Conservation (phyloP, 2,797 vertebrate species). For the Parauchenoglanis ngamensis region DNA sequence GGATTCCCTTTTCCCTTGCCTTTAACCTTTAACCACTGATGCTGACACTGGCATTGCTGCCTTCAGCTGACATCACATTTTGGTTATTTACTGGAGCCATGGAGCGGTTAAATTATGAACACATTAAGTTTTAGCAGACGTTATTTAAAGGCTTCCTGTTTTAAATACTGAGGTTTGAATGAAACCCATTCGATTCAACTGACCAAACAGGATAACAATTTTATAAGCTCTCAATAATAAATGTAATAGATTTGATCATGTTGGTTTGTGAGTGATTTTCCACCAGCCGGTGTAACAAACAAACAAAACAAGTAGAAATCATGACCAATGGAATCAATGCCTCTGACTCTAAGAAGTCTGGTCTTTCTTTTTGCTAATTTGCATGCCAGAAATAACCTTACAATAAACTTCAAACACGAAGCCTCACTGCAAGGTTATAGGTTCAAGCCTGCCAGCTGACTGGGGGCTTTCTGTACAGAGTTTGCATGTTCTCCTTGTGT, state of each 20-base stretch:
- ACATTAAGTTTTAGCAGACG: not conserved
- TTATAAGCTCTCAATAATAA: not conserved
- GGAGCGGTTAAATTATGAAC: not conserved
- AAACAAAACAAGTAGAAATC: not conserved
- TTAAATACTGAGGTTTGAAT: not conserved
- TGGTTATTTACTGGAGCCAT: not conserved
- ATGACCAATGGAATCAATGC: not conserved
- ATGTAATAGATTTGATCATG: not conserved
- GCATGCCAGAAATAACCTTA: not conserved
- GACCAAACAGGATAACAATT: not conserved
- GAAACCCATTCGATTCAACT: not conserved
- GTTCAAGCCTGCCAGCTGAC: no score
- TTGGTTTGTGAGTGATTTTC: not conserved
- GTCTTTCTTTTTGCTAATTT: not conserved
- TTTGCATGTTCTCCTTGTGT: no score
- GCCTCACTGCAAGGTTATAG: no score
- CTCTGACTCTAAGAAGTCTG: not conserved
- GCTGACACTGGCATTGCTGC: not conserved
- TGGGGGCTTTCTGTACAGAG: no score
- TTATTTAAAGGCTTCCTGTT: not conserved
- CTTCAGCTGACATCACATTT: not conserved
- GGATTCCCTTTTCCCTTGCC: not conserved
- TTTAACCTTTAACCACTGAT: no score
- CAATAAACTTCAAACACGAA: not conserved
- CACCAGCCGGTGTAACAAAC: not conserved